Conservation (phyloP, 2,113 vertebrate genomes). For the Meleagris gallopavo region DNA sequence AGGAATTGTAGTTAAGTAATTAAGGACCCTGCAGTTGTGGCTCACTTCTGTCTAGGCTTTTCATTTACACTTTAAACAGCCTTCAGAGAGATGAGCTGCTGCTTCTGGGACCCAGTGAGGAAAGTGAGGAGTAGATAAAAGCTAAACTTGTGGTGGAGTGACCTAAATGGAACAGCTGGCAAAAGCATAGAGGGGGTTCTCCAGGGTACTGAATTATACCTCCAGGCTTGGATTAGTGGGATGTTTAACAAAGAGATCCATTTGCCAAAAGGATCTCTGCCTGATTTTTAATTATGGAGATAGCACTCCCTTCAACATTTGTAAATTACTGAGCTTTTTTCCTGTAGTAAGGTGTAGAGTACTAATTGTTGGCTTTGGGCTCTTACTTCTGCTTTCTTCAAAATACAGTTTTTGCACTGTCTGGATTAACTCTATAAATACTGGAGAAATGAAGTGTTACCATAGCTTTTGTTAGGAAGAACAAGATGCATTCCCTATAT, state of each 20-base stretch:
- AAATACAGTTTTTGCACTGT: background rate
- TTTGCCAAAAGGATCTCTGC: slow-evolving; percentile 71
- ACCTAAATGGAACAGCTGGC: slow-evolving; percentile 63
- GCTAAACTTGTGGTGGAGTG: slow-evolving; percentile 56
- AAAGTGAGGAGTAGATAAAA: slow-evolving; percentile 73
- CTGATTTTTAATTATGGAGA: slow-evolving; percentile 72
- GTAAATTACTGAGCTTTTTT: slow-evolving; percentile 39
- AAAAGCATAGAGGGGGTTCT: slow-evolving; percentile 56
- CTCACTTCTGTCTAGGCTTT: slow-evolving; percentile 72
- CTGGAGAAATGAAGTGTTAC: background rate
- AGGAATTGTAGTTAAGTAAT: slow-evolving; percentile 76
- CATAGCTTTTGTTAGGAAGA: background rate
- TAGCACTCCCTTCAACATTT: slow-evolving; percentile 32
- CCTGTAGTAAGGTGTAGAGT: slow-evolving; percentile 29
- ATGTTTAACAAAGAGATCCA: slow-evolving; percentile 76
- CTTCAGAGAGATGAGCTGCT: slow-evolving; percentile 63
- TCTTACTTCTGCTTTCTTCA: slow-evolving; percentile 22
- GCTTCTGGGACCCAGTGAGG: slow-evolving; percentile 44
- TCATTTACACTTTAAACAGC: slow-evolving; percentile 77
- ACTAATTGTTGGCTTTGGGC: slow-evolving; percentile 23
- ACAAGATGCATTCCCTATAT: background rate
- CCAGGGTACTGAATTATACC: slow-evolving; percentile 65
- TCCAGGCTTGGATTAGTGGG: slow-evolving; percentile 69
- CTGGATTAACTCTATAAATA: background rate
- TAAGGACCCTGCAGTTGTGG: slow-evolving; percentile 69